phyloP scores from a whole-genome alignment of 2,113 vertebrate genomes.

The Oryzias javanicus region DNA sequence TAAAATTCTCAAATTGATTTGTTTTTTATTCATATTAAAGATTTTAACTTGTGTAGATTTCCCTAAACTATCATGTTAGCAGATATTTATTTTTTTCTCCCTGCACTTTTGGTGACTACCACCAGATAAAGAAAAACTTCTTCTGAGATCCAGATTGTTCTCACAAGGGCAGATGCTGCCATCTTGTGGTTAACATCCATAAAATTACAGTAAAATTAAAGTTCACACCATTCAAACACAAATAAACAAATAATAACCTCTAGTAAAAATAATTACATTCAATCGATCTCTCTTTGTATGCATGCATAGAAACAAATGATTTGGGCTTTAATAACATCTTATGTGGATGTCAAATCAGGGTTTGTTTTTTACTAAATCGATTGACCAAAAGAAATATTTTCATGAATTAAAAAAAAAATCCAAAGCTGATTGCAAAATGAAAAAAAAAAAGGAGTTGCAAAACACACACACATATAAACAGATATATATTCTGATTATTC shows the following conservation, averaged over 20 bases:
- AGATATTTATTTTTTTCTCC: too few relatives aligned
- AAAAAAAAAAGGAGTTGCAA: constrained; percentile 11
- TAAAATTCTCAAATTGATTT: too few relatives aligned
- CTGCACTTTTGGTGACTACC: not conserved
- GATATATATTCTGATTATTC: not conserved
- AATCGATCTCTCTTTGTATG: not conserved
- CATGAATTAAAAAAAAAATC: too few relatives aligned
- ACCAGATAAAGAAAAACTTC: not conserved
- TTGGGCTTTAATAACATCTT: too few relatives aligned
- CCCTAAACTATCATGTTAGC: too few relatives aligned
- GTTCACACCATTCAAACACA: too few relatives aligned
- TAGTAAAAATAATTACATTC: constrained; percentile 6
- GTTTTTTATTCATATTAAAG: too few relatives aligned
- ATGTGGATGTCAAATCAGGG: too few relatives aligned
- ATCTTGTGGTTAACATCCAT: constrained; percentile 55
- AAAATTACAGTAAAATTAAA: not conserved
- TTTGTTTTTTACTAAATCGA: too few relatives aligned
- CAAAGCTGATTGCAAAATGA: not conserved
- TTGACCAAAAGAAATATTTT: too few relatives aligned
- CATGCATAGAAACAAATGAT: too few relatives aligned
- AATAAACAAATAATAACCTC: constrained; percentile 9
- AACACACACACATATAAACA: constrained; percentile 5
- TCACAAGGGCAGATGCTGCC: constrained; percentile 53
- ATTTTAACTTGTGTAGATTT: too few relatives aligned
- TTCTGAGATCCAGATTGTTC: not conserved